Percentiles rank a stretch among this genome's conserved stretches.
Evolutionary conservation across 2,113 vertebrate genomes (phyloP).

Genomic region (Caranx ignobilis): DNA sequence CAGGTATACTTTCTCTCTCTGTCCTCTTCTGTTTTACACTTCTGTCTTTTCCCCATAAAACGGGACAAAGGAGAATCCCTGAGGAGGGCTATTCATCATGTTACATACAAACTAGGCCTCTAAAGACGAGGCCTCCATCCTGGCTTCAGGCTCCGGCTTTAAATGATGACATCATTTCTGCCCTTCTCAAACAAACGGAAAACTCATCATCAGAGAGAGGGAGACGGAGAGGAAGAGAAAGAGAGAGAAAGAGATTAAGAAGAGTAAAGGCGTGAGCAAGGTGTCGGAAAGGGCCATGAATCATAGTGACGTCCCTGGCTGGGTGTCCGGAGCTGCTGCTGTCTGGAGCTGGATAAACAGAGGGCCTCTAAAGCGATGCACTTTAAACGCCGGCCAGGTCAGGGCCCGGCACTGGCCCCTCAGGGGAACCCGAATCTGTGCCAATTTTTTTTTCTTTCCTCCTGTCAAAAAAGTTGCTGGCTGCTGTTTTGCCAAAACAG

Average conservation of each 20-base stretch:
- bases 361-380: slow-evolving; percentile 55
- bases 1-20: slow-evolving; percentile 30
- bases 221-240: slow-evolving; percentile 41
- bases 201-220: slow-evolving; percentile 70
- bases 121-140: slow-evolving; percentile 46
- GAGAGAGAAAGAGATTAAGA: slow-evolving; percentile 72
- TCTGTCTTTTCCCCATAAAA: slow-evolving; percentile 36
- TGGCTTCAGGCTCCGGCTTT: slow-evolving; percentile 47
- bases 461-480: slow-evolving; percentile 27
- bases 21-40: slow-evolving; percentile 19
- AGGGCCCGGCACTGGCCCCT: slow-evolving; percentile 27
- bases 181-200: slow-evolving; percentile 78
- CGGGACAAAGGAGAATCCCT: slow-evolving; percentile 35
- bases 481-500: slow-evolving; percentile 25
- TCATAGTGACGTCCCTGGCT: slow-evolving; percentile 77
- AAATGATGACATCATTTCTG: slow-evolving; percentile 78
- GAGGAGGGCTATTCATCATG: slow-evolving; percentile 63
- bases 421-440: slow-evolving; percentile 36
- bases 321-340: slow-evolving; percentile 66
- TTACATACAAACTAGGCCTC: slow-evolving; percentile 34
- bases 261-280: slow-evolving; percentile 73
- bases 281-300: slow-evolving; percentile 76
- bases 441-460: slow-evolving; percentile 29
- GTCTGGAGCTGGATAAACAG: slow-evolving; percentile 70
- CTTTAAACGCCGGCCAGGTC: slow-evolving; percentile 64